Evolutionary conservation across 2,888 invertebrate species (phyloP).

Genomic region (Ectemnius lituratus): DNA sequence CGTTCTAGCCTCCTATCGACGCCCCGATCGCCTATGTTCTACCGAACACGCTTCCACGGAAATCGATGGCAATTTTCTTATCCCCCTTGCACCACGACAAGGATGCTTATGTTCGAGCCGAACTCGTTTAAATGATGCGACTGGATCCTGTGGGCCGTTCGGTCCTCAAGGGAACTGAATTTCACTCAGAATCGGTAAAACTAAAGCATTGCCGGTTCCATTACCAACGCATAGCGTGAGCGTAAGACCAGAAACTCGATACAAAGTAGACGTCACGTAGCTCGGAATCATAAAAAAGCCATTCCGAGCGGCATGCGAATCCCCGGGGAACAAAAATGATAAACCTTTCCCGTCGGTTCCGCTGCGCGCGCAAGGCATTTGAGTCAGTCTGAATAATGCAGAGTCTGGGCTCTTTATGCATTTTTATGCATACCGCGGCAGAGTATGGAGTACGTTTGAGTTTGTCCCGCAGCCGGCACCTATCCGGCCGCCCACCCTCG

Average conservation of each 20-base stretch:
- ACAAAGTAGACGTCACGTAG: conserved; percentile 32
- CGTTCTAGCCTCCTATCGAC: conserved; percentile 11
- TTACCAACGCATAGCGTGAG: conserved; percentile 3
- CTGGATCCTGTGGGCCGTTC: neutral
- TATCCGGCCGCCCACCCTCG: neutral
- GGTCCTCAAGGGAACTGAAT: neutral
- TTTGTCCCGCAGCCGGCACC: conserved; percentile 49
- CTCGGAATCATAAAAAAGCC: conserved; percentile 28
- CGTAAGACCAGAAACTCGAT: too few relatives aligned
- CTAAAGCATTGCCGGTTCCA: neutral
- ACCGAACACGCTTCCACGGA: neutral
- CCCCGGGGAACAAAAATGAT: conserved; percentile 67
- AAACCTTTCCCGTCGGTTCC: conserved; percentile 66
- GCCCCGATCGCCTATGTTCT: conserved; percentile 1
- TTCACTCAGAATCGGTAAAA: neutral
- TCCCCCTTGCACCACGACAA: neutral
- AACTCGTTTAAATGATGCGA: neutral
- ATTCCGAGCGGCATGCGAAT: conserved; percentile 57
- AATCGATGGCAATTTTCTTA: conserved; percentile 36
- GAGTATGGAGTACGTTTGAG: conserved; percentile 66
- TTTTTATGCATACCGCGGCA: conserved; percentile 71
- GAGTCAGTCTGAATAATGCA: conserved; percentile 72
- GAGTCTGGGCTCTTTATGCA: conserved; percentile 71
- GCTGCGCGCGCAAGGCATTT: conserved; percentile 38
- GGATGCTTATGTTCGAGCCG: neutral